Percentiles rank a stretch among this genome's conserved stretches.
These are phyloP conservation scores for Chouioia cunea DNA, from an alignment of 2,888 invertebrate genomes.

Conservation along the genomic window DNA sequence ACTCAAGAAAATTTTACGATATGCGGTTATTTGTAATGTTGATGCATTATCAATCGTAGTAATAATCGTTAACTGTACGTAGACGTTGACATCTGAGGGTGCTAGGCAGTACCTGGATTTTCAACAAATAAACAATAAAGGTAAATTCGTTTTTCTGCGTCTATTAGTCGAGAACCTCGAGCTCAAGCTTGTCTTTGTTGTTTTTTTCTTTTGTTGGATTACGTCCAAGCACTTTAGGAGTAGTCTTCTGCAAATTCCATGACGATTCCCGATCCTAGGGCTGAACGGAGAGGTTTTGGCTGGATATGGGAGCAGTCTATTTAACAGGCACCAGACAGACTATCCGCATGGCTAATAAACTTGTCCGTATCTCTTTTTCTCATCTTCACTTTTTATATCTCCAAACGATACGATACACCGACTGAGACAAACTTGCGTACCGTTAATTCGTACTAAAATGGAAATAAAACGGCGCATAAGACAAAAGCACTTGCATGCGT, in stretches of 20 bases:
- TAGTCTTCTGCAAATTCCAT: conserved; percentile 52
- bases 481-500: background rate
- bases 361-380: conserved; percentile 39
- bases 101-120: no score
- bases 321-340: conserved; percentile 56
- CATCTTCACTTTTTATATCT: background rate
- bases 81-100: no score
- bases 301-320: conserved; percentile 43
- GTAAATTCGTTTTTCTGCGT: no score
- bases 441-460: conserved; percentile 24
- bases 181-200: no score
- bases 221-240: conserved; percentile 51
- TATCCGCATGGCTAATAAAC: conserved; percentile 60
- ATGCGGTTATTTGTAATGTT: no score
- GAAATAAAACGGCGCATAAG: conserved; percentile 21
- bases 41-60: no score
- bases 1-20: no score
- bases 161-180: no score
- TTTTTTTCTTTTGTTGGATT: no score
- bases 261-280: conserved; percentile 28
- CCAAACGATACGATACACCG: background rate
- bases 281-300: conserved; percentile 35
- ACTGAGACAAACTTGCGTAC: background rate
- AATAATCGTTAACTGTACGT: no score
- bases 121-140: no score